Percentiles rank a stretch among this genome's conserved stretches.
Conservation (phyloP, 2,797 vertebrate species). For the Picus viridis region DNA sequence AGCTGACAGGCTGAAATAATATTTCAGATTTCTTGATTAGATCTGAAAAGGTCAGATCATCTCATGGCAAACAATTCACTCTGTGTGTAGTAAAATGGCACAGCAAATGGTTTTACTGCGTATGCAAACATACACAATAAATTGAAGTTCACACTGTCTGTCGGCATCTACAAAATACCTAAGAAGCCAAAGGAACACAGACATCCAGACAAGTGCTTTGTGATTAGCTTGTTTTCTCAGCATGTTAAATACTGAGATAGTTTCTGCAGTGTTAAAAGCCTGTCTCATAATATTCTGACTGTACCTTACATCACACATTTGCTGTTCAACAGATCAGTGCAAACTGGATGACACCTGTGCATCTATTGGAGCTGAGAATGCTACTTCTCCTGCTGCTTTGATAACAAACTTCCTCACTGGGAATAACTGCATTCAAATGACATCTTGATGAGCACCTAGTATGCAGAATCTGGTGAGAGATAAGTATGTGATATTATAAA, state of each 20-base stretch:
- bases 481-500: neutral
- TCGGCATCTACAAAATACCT: slow-evolving; percentile 33
- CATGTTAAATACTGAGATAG: neutral
- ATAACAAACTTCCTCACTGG: neutral
- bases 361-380: neutral
- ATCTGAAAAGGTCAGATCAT: slow-evolving; percentile 61
- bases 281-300: neutral
- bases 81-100: neutral
- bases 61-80: slow-evolving; percentile 44
- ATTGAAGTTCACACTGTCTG: slow-evolving; percentile 34
- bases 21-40: slow-evolving; percentile 62
- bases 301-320: neutral
- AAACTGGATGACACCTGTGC: neutral
- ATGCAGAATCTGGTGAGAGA: neutral
- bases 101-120: neutral
- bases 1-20: slow-evolving; percentile 58
- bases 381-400: neutral
- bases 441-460: neutral
- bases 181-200: slow-evolving; percentile 1
- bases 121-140: slow-evolving; percentile 19
- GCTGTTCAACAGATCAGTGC: slow-evolving; percentile 24
- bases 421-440: neutral
- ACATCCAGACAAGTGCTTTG: neutral
- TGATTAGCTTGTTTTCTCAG: slow-evolving; percentile 22
- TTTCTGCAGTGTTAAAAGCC: neutral